A percentile compares a stretch with the other conserved stretches of the same genome.
phyloP scores from a whole-genome alignment of 1,140 invertebrate genomes.

The Aphis craccivora region DNA sequence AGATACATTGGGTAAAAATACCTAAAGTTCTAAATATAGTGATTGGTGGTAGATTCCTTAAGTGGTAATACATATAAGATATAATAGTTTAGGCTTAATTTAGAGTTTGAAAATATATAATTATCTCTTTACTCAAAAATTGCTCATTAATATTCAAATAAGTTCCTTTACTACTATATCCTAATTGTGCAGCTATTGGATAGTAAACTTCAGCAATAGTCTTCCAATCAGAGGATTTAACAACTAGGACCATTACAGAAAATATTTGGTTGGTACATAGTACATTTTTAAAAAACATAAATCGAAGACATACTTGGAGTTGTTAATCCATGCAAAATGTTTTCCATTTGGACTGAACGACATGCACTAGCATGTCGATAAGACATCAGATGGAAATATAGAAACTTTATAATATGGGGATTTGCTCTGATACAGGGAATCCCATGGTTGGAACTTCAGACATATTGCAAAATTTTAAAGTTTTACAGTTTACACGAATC shows the following conservation, averaged over 20 bases:
- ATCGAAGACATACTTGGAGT: constrained; percentile 64
- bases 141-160: constrained; percentile 81
- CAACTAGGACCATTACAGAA: constrained; percentile 68
- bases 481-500: too few relatives aligned
- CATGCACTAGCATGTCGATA: constrained; percentile 72
- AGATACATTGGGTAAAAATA: too few relatives aligned
- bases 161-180: constrained; percentile 79
- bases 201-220: constrained; percentile 69
- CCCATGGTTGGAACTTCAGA: too few relatives aligned
- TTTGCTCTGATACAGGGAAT: constrained; percentile 65
- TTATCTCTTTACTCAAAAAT: constrained; percentile 68
- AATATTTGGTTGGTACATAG: background rate
- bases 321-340: constrained; percentile 76
- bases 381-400: constrained; percentile 70
- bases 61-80: too few relatives aligned
- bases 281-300: constrained; percentile 3
- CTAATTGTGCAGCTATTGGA: constrained; percentile 75
- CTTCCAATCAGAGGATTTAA: constrained; percentile 73
- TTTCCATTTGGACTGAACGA: constrained; percentile 72
- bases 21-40: too few relatives aligned
- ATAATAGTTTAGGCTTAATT: too few relatives aligned
- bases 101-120: background rate
- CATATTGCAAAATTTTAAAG: too few relatives aligned
- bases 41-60: too few relatives aligned
- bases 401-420: constrained; percentile 68